These are phyloP conservation scores for Agapornis roseicollis DNA, from an alignment of 2,113 vertebrate species.

Conservation along the genomic window DNA sequence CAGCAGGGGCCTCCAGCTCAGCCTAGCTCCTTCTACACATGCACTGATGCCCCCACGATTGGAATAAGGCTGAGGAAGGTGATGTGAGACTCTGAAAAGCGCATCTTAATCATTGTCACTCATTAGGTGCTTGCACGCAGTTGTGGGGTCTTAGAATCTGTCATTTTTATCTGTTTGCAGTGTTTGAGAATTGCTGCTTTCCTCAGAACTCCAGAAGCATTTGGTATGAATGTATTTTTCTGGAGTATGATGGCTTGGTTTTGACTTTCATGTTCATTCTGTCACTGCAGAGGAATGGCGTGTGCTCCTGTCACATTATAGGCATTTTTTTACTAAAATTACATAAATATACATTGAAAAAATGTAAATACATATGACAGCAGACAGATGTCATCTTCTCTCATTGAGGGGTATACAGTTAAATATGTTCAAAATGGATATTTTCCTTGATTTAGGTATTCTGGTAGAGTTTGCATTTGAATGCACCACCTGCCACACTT, in stretches of 20 bases:
- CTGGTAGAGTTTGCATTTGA: not conserved
- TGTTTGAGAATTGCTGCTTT: not conserved
- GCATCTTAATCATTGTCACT: rapidly evolving
- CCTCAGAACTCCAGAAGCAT: not conserved
- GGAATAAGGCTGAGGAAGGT: not conserved
- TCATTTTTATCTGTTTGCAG: not conserved
- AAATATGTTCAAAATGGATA: not conserved
- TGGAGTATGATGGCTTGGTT: not conserved
- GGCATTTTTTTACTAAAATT: not conserved
- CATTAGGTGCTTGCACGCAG: rapidly evolving
- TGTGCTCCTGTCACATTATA: not conserved
- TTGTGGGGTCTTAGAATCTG: no score
- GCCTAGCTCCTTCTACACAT: rapidly evolving
- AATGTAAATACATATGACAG: not conserved
- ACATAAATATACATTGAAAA: not conserved
- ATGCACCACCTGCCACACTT: not conserved
- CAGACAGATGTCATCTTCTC: not conserved
- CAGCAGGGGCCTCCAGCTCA: not conserved
- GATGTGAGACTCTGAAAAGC: not conserved
- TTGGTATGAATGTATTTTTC: not conserved
- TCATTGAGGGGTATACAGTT: not conserved
- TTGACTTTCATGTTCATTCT: not conserved
- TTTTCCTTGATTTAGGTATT: not conserved
- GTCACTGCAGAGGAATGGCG: not conserved
- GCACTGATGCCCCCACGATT: rapidly evolving